Conservation (phyloP, 2,888 invertebrate species). For the Zygothrica quintamaculata region DNA sequence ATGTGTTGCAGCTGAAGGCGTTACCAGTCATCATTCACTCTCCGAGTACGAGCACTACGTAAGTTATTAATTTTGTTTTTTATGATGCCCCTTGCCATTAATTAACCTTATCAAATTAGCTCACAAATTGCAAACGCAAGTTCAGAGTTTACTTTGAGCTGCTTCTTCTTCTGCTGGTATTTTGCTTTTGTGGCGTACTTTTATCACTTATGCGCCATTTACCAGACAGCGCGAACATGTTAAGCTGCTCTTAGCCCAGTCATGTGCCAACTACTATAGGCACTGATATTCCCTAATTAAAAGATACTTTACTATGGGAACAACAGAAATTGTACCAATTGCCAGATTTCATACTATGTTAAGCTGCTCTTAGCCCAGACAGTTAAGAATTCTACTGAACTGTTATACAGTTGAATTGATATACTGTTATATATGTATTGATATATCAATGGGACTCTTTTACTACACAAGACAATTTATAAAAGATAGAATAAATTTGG, state of each 20-base stretch:
- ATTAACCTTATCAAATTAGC: slow-evolving; percentile 60
- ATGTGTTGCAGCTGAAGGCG: slow-evolving; percentile 20
- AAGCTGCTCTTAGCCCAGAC: slow-evolving; percentile 1
- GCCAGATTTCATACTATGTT: not conserved
- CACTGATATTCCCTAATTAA: too few species aligned
- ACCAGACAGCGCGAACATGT: slow-evolving; percentile 18
- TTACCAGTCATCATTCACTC: slow-evolving; percentile 7
- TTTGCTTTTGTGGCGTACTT: slow-evolving; percentile 11
- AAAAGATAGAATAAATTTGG: too few species aligned
- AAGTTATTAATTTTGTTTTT: slow-evolving; percentile 51
- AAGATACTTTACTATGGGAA: slow-evolving; percentile 38
- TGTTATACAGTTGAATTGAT: not conserved
- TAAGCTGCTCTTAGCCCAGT: slow-evolving; percentile 51
- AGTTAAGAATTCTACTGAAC: not conserved
- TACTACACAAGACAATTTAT: too few species aligned
- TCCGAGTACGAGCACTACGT: slow-evolving; percentile 40
- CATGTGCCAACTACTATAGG: slow-evolving; percentile 19
- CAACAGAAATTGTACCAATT: too few species aligned
- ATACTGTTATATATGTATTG: too few species aligned
- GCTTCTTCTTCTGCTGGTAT: slow-evolving; percentile 34
- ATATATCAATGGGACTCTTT: too few species aligned
- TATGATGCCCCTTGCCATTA: slow-evolving; percentile 49
- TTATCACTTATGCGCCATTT: slow-evolving; percentile 21
- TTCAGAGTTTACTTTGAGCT: slow-evolving; percentile 54
- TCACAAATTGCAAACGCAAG: slow-evolving; percentile 49